phyloP scores from a whole-genome alignment of 2,113 vertebrate species.

The Hiodon tergisus region DNA sequence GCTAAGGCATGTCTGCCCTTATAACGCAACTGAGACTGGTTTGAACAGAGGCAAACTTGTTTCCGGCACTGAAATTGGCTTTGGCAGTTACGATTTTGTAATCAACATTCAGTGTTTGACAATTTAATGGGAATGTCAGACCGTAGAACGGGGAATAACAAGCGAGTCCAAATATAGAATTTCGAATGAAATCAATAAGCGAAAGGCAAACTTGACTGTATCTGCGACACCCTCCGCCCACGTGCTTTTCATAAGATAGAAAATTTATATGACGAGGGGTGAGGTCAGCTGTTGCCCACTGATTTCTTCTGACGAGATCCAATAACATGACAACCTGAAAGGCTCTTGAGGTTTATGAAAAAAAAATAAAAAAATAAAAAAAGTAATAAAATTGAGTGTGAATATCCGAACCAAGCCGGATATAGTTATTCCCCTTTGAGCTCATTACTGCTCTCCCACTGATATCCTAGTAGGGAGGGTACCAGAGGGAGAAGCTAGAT shows the following conservation, averaged over 20 bases:
- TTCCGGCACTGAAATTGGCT: neutral
- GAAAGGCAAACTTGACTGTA: neutral
- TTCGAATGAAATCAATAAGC: slow-evolving; percentile 4
- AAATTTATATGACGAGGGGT: neutral
- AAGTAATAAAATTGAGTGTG: neutral
- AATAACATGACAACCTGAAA: neutral
- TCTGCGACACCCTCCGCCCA: neutral
- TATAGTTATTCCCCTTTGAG: slow-evolving; percentile 9
- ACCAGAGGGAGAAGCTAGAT: neutral
- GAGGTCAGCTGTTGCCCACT: neutral
- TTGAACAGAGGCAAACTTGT: no score
- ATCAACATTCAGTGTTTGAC: slow-evolving; percentile 1
- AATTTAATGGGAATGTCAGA: neutral
- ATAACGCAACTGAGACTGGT: no score
- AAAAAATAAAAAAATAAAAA: neutral
- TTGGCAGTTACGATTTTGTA: neutral
- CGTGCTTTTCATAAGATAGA: neutral
- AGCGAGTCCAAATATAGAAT: neutral
- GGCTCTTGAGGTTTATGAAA: slow-evolving; percentile 16
- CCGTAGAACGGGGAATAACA: neutral
- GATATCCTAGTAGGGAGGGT: neutral
- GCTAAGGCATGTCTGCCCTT: no score
- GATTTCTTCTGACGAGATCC: neutral
- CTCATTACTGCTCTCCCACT: slow-evolving; percentile 13
- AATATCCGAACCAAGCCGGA: slow-evolving; percentile 5